Evolutionary conservation across 2,797 vertebrate genomes (phyloP).

Genomic region (Pagetopsis macropterus): DNA sequence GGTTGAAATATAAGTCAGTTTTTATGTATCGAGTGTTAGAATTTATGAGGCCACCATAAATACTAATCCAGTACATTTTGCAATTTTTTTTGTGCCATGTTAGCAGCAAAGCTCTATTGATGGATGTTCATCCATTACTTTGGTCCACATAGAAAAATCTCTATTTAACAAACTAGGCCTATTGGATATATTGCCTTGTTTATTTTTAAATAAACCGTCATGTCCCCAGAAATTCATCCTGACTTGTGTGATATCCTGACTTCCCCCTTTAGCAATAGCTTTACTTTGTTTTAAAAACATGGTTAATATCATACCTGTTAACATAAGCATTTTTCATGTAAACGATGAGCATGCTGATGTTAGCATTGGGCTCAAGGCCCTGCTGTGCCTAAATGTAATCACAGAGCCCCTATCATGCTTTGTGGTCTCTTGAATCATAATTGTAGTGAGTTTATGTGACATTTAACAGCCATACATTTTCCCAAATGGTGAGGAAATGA

Average conservation of each 20-base stretch:
- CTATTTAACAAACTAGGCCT: no score
- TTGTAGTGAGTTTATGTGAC: conserved; percentile 17
- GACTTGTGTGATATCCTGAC: neutral
- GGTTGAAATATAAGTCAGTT: conserved; percentile 42
- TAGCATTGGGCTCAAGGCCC: neutral
- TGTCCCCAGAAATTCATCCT: neutral
- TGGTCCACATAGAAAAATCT: conserved; percentile 4
- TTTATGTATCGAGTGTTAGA: conserved; percentile 18
- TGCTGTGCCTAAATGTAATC: neutral
- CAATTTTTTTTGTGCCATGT: neutral
- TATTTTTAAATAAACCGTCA: neutral
- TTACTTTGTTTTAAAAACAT: neutral
- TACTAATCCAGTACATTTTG: conserved; percentile 15
- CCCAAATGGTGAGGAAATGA: conserved; percentile 17
- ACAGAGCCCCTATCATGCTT: neutral
- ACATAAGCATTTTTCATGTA: neutral
- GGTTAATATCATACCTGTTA: neutral
- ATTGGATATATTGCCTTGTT: conserved; percentile 1
- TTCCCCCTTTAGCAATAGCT: neutral
- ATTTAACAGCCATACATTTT: conserved; percentile 23
- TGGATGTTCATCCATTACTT: neutral
- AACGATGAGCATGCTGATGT: neutral
- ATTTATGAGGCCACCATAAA: conserved; percentile 29
- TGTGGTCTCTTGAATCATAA: conserved; percentile 13
- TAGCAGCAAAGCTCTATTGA: neutral